These are phyloP conservation scores for Panthera uncia DNA, from an alignment of 2,113 vertebrate genomes.

Conservation along the genomic window DNA sequence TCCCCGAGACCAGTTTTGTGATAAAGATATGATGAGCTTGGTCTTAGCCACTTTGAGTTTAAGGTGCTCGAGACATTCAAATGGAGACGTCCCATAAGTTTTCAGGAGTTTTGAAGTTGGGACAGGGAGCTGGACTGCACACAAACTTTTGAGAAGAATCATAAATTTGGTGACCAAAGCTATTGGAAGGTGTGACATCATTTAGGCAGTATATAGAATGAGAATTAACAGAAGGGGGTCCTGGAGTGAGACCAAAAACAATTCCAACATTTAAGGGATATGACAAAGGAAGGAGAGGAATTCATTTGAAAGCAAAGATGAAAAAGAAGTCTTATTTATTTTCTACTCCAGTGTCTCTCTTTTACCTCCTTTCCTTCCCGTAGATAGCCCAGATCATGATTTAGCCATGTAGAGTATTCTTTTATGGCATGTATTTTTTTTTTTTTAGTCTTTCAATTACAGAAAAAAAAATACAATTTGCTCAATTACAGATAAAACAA, in stretches of 20 bases:
- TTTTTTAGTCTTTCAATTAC: background rate
- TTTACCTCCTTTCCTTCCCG: background rate
- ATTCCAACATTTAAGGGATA: background rate
- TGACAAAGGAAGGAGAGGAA: background rate
- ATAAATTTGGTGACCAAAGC: background rate
- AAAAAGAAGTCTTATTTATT: background rate
- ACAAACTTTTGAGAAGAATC: background rate
- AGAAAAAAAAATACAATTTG: background rate
- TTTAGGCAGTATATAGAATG: background rate
- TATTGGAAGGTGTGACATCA: background rate
- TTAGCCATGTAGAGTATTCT: background rate
- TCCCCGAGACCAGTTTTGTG: background rate
- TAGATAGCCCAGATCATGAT: background rate
- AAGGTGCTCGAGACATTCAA: background rate
- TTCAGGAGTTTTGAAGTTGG: background rate
- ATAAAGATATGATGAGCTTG: background rate
- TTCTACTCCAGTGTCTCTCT: background rate
- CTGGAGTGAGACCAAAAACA: background rate
- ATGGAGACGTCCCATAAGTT: background rate
- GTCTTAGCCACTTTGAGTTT: background rate
- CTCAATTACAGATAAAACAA: background rate
- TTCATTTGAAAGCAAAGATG: background rate
- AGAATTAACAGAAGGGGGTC: background rate
- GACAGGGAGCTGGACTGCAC: background rate
- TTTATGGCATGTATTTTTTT: background rate